Base-by-base conservation (phyloP, 2,888 invertebrate species). In the Masnerella sp. region DNA sequence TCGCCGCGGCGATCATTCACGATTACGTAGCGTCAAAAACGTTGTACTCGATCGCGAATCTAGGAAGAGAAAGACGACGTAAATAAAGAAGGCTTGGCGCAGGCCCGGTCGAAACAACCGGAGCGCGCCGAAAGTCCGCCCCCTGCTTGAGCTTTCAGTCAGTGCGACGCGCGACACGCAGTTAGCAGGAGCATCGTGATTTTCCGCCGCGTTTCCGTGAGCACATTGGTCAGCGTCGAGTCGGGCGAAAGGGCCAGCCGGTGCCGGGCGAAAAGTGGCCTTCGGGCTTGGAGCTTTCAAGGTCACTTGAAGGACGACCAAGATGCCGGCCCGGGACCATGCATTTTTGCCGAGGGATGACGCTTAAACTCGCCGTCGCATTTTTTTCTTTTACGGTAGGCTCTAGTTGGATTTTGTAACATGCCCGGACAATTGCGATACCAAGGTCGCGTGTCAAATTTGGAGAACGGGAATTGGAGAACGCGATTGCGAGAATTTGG, bases 141-240 rank as follows among this genome's bases (percentile, higher is more conserved):
- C 71, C 73, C 61, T 62, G 49, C 15, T 58, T 36, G 54, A 62
- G 59, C 67, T 68, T 68, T 62, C 36, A 36, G 54, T 65, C 65
- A 75, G 75, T 69, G 71, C 69, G 56, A 75, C 59, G 75, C 75
- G 75, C 75, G 75, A 75, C 69, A 68, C 61, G 61, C 52, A 69
- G 75, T 54, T 65, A 58, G 69, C 22, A 69, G 75, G 75, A 69
- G 28, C 56, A 72, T 59, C 58, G 72, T 52, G 42, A 58, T 61
- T 51, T 52, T 72, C 56, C 28, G 61, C 25, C 72, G 72, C 75
- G 69, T 61, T 7, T 54, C 18, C 17, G 54, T 25, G 15, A 67
- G 32, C 67, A 36, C 30, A 42, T 51, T 40, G 43, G 18, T 51
- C 38, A 36, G 18, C 51, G 43, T 34, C 58, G 51, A 49, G 49